phyloP scores from a whole-genome alignment of 2,888 invertebrate species.

The Aporophyla nigra region DNA sequence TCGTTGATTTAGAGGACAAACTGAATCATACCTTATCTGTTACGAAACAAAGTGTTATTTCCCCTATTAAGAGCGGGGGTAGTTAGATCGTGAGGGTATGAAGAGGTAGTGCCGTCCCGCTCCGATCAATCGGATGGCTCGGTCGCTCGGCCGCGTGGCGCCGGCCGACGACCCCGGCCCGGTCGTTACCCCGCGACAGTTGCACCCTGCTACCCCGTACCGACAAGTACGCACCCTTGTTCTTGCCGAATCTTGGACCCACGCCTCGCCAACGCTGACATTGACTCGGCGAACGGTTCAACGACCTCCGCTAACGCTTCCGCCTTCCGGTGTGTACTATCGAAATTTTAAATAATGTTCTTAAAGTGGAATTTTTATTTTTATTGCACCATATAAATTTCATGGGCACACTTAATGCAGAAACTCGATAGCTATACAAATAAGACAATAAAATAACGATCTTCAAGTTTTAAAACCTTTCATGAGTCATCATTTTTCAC shows the following conservation, averaged over 20 bases:
- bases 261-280: slow-evolving; percentile 85
- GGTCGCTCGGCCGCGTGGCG: slow-evolving; percentile 88
- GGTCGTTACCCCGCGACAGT: slow-evolving; percentile 89
- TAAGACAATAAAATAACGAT: slow-evolving; percentile 44
- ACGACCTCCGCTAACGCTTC: slow-evolving; percentile 83
- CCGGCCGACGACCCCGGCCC: slow-evolving; percentile 87
- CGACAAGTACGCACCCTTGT: slow-evolving; percentile 84
- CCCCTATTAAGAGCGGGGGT: slow-evolving; percentile 80
- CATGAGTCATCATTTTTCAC: slow-evolving; percentile 29
- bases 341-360: slow-evolving; percentile 72
- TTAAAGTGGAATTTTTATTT: slow-evolving; percentile 69
- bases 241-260: slow-evolving; percentile 88
- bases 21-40: slow-evolving; percentile 83
- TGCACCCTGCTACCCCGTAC: slow-evolving; percentile 90
- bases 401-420: slow-evolving; percentile 63
- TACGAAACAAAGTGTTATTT: slow-evolving; percentile 83
- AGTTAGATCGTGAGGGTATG: slow-evolving; percentile 85
- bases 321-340: slow-evolving; percentile 83
- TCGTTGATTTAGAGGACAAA: slow-evolving; percentile 65
- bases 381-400: slow-evolving; percentile 59
- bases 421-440: slow-evolving; percentile 57
- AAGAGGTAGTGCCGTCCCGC: slow-evolving; percentile 83
- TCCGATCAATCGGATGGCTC: slow-evolving; percentile 89
- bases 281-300: slow-evolving; percentile 87
- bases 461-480: slow-evolving; percentile 26